Base-by-base conservation (phyloP, 2,888 invertebrate species). In the Zygothrica quintamaculata region DNA sequence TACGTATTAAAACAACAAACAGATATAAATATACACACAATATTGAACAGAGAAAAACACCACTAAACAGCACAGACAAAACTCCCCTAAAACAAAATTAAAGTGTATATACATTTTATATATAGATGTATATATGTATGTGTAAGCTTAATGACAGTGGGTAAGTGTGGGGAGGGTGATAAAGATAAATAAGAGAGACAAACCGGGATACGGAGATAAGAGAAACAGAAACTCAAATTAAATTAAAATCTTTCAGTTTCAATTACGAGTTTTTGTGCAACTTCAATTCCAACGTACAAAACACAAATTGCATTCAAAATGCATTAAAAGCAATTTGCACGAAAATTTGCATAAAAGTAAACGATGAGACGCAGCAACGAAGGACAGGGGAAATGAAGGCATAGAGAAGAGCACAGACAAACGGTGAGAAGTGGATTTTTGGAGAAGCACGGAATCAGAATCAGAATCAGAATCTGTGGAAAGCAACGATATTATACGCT, bases 271-370 rank as follows among this genome's bases (percentile, higher is more conserved):
- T 87, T 84, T 85, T 80, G 86, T 86, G 65, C 74, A 79, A 84
- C 87, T 87, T 87, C 85, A 84, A 84, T 84, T 80, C 74, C 81
- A 74, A 72, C 67, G 84, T 80, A 86, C 80, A 81, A 81, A 81
- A 86, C 86, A 81, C 87, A 84, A 87, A 87, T 87, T 87, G 87
- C 85, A 87, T 85, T 85, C 85, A 75, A 87, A 84, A 84, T 84
- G 85, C 87, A 84, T 84, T 87, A 86, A 84, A 87, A 87, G 87
- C 87, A 84, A 87, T 81, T 84, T 84, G 84, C 86, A 84, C 76
- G 74, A 77, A 87, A 84, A 84, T 86, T 86, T 78, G 76, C 78
- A 87, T 82, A 80, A 87, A 87, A 85, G 65, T 65, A 50, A 62
- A 59, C 51, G 53, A 46, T 53, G 46, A 56, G 46, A 47, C 61